Percentiles rank a stretch among this genome's conserved stretches.
Evolutionary conservation across 2,113 vertebrate genomes (phyloP).

Genomic region (Rhipidura dahli): DNA sequence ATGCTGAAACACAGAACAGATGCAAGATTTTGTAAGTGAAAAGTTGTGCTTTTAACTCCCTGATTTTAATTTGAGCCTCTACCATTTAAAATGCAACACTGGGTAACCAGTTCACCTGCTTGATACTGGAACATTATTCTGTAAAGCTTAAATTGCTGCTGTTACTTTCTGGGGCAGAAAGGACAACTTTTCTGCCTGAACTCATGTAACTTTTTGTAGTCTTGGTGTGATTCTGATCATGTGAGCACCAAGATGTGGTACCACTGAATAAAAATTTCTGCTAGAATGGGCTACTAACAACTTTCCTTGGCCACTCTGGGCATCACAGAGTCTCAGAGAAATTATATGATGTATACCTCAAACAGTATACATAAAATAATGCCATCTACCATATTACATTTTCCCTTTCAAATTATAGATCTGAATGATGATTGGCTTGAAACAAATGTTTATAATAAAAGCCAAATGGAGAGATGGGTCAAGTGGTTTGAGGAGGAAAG

Average conservation of each 20-base stretch:
- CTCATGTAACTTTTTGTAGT: neutral
- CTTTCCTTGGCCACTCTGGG: conserved; percentile 64
- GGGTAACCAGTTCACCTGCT: neutral
- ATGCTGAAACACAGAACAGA: neutral
- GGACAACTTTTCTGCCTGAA: neutral
- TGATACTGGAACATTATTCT: neutral
- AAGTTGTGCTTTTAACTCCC: neutral
- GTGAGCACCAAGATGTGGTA: conserved; percentile 56
- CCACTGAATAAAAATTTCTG: conserved; percentile 68
- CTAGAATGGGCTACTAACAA: conserved; percentile 70
- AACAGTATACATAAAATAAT: neutral
- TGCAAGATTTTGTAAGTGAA: neutral
- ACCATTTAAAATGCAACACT: neutral
- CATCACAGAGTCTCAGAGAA: conserved; percentile 55
- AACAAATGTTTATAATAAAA: neutral
- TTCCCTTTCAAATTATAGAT: neutral
- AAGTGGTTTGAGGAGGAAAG: neutral
- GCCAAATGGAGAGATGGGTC: neutral
- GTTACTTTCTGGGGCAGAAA: neutral
- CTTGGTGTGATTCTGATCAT: neutral
- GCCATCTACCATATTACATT: neutral
- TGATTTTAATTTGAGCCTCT: neutral
- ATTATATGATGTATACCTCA: neutral
- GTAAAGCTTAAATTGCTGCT: neutral
- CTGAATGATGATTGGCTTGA: neutral